These are phyloP conservation scores for Nemapogon koenigi DNA, from an alignment of 2,888 invertebrate species.

Conservation along the genomic window DNA sequence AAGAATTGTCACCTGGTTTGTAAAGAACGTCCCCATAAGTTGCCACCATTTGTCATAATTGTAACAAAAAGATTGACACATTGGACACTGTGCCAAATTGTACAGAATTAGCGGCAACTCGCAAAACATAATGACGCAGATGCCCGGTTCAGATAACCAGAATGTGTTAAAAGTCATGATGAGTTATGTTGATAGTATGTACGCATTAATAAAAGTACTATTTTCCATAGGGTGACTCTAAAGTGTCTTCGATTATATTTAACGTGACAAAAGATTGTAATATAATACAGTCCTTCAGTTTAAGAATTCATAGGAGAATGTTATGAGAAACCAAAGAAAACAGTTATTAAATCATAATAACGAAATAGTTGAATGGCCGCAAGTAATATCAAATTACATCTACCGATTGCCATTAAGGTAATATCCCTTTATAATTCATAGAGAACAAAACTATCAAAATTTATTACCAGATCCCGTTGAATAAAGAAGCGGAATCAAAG, in stretches of 20 bases:
- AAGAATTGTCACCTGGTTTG: not conserved
- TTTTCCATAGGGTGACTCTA: too few species aligned
- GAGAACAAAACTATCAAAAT: slow-evolving; percentile 55
- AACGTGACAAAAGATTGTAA: too few species aligned
- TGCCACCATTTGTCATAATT: not conserved
- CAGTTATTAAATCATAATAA: slow-evolving; percentile 42
- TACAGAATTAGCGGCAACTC: not conserved
- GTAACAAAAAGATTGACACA: not conserved
- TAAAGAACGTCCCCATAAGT: not conserved
- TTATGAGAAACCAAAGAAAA: slow-evolving; percentile 25
- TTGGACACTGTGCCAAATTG: not conserved
- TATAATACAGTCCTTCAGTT: slow-evolving; percentile 13
- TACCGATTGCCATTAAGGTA: slow-evolving; percentile 61
- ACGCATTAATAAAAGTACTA: too few species aligned
- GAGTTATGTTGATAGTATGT: too few species aligned
- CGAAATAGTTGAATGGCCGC: slow-evolving; percentile 37
- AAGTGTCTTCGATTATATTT: too few species aligned
- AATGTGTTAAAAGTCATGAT: too few species aligned
- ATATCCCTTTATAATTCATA: slow-evolving; percentile 59
- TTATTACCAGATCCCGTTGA: slow-evolving; percentile 55
- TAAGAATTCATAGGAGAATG: slow-evolving; percentile 18
- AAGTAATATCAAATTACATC: slow-evolving; percentile 56
- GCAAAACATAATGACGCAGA: not conserved
- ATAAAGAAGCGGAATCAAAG: slow-evolving; percentile 58
- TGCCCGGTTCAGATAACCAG: too few species aligned